Conservation (phyloP, 2,888 invertebrate genomes). For the Gortyna flavago region DNA sequence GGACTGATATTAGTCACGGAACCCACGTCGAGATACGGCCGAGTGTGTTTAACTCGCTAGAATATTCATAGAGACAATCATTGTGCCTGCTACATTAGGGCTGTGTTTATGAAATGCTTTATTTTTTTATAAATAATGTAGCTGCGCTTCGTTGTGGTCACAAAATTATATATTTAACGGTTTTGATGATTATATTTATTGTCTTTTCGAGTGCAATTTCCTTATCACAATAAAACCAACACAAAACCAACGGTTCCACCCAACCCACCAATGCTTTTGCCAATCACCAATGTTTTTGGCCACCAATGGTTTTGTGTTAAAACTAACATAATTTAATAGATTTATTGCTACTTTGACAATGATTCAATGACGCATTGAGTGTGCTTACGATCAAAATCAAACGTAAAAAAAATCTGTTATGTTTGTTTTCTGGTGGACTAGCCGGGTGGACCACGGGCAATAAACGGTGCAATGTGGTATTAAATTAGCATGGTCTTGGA, state of each 20-base stretch:
- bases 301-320: not conserved
- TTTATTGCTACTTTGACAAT: not conserved
- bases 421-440: not conserved
- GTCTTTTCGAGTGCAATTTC: not conserved
- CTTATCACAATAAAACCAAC: not conserved
- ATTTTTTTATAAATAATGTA: conserved; percentile 6
- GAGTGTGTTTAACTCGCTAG: conserved; percentile 56
- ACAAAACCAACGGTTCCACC: not conserved
- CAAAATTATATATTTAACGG: not conserved
- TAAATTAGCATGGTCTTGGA: not conserved
- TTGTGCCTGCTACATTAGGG: conserved; percentile 32
- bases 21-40: conserved; percentile 61
- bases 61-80: conserved; percentile 59
- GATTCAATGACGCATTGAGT: not conserved
- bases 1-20: conserved; percentile 81
- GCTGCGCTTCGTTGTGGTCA: not conserved
- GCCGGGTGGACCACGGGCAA: no score
- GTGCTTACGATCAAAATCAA: not conserved
- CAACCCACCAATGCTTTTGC: not conserved
- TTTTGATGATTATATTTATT: not conserved
- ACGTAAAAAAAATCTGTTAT: not conserved
- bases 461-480: not conserved
- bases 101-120: conserved; percentile 30
- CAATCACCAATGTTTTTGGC: not conserved
- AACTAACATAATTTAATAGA: not conserved